Base-by-base conservation (phyloP, 2,888 invertebrate species). In the Glaucopsyche alexis region DNA sequence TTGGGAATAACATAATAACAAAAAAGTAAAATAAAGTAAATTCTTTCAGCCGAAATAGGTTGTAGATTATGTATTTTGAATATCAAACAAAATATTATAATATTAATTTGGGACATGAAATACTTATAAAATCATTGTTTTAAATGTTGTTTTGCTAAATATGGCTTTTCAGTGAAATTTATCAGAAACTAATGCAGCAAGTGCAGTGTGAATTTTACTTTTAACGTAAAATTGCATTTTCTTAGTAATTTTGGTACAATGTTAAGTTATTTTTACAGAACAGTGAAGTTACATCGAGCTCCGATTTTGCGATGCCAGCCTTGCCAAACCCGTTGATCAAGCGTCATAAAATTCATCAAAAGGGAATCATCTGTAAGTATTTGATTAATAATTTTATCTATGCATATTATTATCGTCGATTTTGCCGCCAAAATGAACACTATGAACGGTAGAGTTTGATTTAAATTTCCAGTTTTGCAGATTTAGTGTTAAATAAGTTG, bases 201-300 rank as follows among this genome's bases (percentile, higher is more conserved):
- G 29, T 29, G 29, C 29, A 29, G 29, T 29, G 29, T 29, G 3
- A 29, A 29, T 29, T 29, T 29, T 3, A 29, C 29, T 29, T 29
- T 29, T 29, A 29, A 29, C 29, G 1, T 29, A 29, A 29, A 29
- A 29, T 29, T 29, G 29, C 16, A 7, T n/a, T 52, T 16, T 16
- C 8, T 14, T 13, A 49, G 49, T 49, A 49, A 13, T 13, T 2
- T 49, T 49, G 49, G 49, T 49, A 49, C 13, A 49, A 49, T 1
- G 19, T 11, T 55, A 7, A 9, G 16, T 19, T 67, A n/a, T 9
- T 45, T 19, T 69, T 19, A 29, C 47, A 69, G 69, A 69, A 47
- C 47, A 49, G 47, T 14, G 69, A 69, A 47, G 69, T 69, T 7
- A 69, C 47, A 19, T 69, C 69, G 29, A 69, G 69, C 29, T 29